Percentiles rank a stretch among this genome's conserved stretches.
Evolutionary conservation across 2,797 vertebrate genomes (phyloP).

Genomic region (Manis javanica): DNA sequence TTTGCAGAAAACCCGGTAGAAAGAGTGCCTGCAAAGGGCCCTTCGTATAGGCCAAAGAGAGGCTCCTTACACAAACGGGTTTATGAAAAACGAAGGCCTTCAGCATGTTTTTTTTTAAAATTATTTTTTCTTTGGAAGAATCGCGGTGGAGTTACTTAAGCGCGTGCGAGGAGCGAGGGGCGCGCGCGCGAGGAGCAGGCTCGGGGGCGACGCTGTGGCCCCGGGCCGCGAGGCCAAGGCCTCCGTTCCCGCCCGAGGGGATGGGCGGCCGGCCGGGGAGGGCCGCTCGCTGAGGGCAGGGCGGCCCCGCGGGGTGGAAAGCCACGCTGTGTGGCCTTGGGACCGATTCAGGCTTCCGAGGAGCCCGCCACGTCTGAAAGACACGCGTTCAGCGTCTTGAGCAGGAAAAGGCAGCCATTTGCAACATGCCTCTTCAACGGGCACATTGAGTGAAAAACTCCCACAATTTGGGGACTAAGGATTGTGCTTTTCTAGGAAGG

Average conservation of each 20-base stretch:
- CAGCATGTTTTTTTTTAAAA: neutral
- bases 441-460: neutral
- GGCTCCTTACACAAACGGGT: neutral
- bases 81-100: neutral
- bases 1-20: neutral
- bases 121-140: neutral
- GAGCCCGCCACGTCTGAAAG: neutral
- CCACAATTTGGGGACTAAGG: neutral
- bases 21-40: neutral
- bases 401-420: neutral
- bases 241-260: neutral
- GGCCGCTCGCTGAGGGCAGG: neutral
- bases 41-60: neutral
- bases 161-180: neutral
- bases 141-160: neutral
- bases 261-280: neutral
- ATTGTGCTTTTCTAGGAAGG: neutral
- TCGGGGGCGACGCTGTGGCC: fast-evolving
- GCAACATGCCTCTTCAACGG: neutral
- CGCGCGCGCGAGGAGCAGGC: neutral
- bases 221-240: neutral
- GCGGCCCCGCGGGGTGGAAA: neutral
- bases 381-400: neutral
- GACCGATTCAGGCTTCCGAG: neutral
- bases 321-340: neutral